Conservation (phyloP, 2,797 vertebrate genomes). For the Ammospiza maritima region DNA sequence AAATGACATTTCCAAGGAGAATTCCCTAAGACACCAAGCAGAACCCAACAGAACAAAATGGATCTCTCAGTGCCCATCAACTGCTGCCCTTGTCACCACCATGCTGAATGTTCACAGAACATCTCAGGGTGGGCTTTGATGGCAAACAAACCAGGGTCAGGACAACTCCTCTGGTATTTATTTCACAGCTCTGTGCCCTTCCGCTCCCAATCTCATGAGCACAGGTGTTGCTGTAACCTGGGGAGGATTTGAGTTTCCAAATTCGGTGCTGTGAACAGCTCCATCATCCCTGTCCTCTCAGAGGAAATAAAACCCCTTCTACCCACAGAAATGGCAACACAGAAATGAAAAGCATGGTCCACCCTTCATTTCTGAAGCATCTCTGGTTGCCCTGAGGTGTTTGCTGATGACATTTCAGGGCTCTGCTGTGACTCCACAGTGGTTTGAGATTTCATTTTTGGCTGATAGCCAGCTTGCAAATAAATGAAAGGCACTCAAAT, state of each 20-base stretch:
- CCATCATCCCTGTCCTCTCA: rapidly evolving
- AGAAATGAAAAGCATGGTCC: not conserved
- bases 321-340: not conserved
- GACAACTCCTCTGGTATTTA: not conserved
- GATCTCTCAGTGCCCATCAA: rapidly evolving
- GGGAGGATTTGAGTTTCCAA: not conserved
- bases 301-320: not conserved
- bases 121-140: not conserved
- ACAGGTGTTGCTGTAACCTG: not conserved
- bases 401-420: not conserved
- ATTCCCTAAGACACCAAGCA: not conserved
- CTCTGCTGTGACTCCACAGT: rapidly evolving
- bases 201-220: not conserved
- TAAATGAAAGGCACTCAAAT: not conserved
- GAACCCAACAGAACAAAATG: rapidly evolving
- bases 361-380: not conserved
- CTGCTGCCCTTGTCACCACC: not conserved
- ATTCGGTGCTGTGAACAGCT: rapidly evolving
- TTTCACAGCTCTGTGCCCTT: not conserved
- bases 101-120: rapidly evolving
- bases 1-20: not conserved
- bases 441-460: not conserved
- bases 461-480: not conserved
- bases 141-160: not conserved
- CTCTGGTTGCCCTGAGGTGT: not conserved